Base-by-base conservation (phyloP, 1,140 invertebrate genomes). In the Trichomalopsis sarcophagae region DNA sequence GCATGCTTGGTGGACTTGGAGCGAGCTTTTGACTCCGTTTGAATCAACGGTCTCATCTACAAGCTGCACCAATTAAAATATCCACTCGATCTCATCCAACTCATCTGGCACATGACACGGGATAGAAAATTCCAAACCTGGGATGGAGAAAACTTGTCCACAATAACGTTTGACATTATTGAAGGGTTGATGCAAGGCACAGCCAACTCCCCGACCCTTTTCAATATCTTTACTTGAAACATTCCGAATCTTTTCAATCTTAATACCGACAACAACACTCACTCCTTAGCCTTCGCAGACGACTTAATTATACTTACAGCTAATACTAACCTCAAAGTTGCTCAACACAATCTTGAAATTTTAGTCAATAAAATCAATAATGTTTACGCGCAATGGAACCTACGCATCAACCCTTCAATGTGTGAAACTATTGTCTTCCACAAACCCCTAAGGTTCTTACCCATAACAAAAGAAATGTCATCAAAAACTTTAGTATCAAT, bases 351-450 rank as follows among this genome's bases (percentile, higher is more conserved):
- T 69, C 27, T 69, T 9, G 11, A 50, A 13, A 23, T 21, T 36
- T 73, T 76, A 66, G 66, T 78, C 40, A 79, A 81, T 2, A 14
- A 75, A 23, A 50, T 74, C n/a, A 71, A 44, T 44, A 44, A 10
- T 1, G 40, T 44, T 9, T 44, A 6, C 10, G 40, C 40, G 7
- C 40, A 44, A 44, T 44, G 40, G 40, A 44, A 44, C 40, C 40
- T 44, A 44, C 40, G 78, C 84, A 86, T 87, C 0, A 89, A 89
- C 47, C 21, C 13, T 7, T 55, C 33, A 0, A 88, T 88, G 86
- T 88, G 84, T 50, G 88, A 89, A 81, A 88, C 86, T 1, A 88
- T 88, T 2, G 75, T 87, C 0, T 89, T 88, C 14, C 62, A 66
- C 62, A 66, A 7, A 66, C 62, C 13, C 62, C n/a, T 66, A 66